These are phyloP conservation scores for Apodemia mormo DNA, from an alignment of 2,888 invertebrate genomes.

Conservation along the genomic window DNA sequence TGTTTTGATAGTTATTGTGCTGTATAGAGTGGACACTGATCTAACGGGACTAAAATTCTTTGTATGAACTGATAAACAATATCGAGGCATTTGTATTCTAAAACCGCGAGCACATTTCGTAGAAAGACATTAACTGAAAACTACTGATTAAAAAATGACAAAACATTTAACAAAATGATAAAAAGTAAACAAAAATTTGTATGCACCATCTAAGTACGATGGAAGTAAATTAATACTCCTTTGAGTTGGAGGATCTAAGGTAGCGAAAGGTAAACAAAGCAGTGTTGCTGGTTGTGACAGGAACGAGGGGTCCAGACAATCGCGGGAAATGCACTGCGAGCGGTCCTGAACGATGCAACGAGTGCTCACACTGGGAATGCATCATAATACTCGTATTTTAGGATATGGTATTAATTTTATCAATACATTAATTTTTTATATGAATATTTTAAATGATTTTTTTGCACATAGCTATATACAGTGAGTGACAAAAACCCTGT, in stretches of 20 bases:
- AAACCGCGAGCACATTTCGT: no score
- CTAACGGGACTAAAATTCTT: no score
- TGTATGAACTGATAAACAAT: no score
- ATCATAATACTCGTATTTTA: neutral
- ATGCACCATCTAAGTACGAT: neutral
- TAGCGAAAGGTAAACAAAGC: constrained; percentile 10
- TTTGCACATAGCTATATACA: no score
- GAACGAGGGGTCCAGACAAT: constrained; percentile 32
- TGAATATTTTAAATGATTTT: no score
- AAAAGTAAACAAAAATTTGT: neutral
- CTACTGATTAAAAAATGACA: no score
- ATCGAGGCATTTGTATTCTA: no score
- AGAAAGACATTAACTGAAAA: no score
- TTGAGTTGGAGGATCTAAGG: neutral
- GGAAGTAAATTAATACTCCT: neutral
- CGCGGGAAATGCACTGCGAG: constrained; percentile 38
- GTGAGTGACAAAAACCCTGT: no score
- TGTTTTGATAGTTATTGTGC: no score
- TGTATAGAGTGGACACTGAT: no score
- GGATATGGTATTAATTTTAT: constrained; percentile 25
- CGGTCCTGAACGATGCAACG: constrained; percentile 33
- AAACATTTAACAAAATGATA: neutral
- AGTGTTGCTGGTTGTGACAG: constrained; percentile 1
- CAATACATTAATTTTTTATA: neutral
- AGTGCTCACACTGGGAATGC: constrained; percentile 21